Conservation (phyloP, 2,113 vertebrate genomes). For the Neogobius melanostomus region DNA sequence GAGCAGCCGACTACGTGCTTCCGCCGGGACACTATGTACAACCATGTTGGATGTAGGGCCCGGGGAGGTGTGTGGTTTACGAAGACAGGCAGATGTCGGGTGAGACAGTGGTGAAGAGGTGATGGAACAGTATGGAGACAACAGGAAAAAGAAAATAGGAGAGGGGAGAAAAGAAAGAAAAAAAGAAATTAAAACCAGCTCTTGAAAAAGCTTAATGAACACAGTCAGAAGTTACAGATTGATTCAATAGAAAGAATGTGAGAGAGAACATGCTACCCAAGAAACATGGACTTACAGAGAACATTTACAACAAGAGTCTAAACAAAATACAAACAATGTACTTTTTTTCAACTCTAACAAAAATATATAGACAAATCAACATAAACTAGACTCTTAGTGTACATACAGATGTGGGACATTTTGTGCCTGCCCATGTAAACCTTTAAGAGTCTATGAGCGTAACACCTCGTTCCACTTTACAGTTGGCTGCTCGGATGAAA, state of each 20-base stretch:
- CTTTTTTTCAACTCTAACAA: not conserved
- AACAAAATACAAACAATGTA: not conserved
- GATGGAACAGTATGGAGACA: constrained; percentile 44
- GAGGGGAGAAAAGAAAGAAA: constrained; percentile 49
- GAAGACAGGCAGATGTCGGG: constrained; percentile 19
- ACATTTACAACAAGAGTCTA: constrained; percentile 1
- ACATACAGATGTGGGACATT: constrained; percentile 15
- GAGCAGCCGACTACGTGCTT: constrained; percentile 87
- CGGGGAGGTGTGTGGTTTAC: constrained; percentile 15
- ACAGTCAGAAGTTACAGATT: constrained; percentile 63
- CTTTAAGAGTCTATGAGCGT: not conserved
- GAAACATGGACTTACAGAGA: constrained; percentile 54
- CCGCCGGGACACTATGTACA: constrained; percentile 77
- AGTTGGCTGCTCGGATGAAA: constrained; percentile 46
- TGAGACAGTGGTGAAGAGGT: constrained; percentile 16
- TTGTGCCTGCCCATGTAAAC: constrained; percentile 1
- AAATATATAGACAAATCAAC: not conserved
- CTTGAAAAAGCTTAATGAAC: constrained; percentile 63
- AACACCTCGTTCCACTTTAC: constrained; percentile 25
- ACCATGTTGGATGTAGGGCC: constrained; percentile 19
- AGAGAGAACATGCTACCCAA: constrained; percentile 57
- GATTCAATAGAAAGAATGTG: constrained; percentile 54
- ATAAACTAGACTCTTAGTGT: no score
- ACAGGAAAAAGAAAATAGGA: constrained; percentile 31
- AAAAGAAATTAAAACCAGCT: constrained; percentile 69